Conservation (phyloP, 2,113 vertebrate species). For the Gymnorhina tibicen region DNA sequence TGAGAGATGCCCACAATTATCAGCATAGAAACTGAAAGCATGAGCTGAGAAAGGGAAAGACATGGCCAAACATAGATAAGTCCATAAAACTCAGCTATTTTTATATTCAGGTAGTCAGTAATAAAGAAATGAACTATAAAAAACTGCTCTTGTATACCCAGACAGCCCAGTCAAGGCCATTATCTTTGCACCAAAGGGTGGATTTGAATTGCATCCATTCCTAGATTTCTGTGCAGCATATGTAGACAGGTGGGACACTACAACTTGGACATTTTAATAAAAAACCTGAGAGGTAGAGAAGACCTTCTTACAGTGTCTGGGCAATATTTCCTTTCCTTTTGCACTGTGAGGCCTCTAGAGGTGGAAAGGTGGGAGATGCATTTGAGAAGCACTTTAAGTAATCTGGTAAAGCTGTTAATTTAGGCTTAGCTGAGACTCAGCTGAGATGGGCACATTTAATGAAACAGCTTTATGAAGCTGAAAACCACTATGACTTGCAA, state of each 20-base stretch:
- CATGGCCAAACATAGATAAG: background rate
- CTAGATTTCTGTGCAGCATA: background rate
- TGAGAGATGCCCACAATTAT: background rate
- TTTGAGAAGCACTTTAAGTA: background rate
- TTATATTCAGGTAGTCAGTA: background rate
- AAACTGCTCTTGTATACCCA: background rate
- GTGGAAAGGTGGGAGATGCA: background rate
- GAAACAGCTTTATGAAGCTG: background rate
- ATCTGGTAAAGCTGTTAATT: background rate
- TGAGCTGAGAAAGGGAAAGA: background rate
- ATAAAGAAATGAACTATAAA: background rate
- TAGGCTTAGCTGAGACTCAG: background rate
- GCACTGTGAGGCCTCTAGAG: background rate
- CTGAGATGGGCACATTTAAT: background rate
- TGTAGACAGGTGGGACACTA: background rate
- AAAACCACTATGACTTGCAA: background rate
- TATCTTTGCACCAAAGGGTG: background rate
- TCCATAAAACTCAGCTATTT: background rate
- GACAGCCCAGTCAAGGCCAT: background rate
- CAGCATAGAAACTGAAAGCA: background rate
- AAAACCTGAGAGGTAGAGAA: background rate
- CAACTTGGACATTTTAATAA: background rate
- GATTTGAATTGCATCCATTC: background rate
- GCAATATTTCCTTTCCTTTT: background rate
- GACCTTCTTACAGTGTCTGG: background rate